phyloP scores from a whole-genome alignment of 1,140 invertebrate genomes.

The fruit fly (Drosophila melanogaster) region Release_6_plus_ISO1_MT NC_004354.4:7575501-7576000 shows the following conservation, averaged over 20 bases:
- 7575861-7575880: neutral
- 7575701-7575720: neutral
- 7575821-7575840: neutral
- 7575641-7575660: neutral
- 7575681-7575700: neutral
- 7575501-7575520: neutral
- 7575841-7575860: neutral
- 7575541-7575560: neutral
- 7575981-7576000: neutral
- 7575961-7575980: neutral
- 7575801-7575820: neutral
- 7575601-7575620: neutral
- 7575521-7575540: neutral
- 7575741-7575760: neutral
- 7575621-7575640: neutral
- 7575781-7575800: neutral
- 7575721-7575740: neutral
- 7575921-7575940: constrained; percentile 33
- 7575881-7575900: neutral
- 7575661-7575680: neutral
- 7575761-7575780: no score
- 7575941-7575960: constrained; percentile 27
- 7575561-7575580: neutral
- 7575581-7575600: neutral
- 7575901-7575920: constrained; percentile 19